Evolutionary conservation across 2,888 invertebrate species (phyloP).

Genomic region (Lasioglossum malachurum): DNA sequence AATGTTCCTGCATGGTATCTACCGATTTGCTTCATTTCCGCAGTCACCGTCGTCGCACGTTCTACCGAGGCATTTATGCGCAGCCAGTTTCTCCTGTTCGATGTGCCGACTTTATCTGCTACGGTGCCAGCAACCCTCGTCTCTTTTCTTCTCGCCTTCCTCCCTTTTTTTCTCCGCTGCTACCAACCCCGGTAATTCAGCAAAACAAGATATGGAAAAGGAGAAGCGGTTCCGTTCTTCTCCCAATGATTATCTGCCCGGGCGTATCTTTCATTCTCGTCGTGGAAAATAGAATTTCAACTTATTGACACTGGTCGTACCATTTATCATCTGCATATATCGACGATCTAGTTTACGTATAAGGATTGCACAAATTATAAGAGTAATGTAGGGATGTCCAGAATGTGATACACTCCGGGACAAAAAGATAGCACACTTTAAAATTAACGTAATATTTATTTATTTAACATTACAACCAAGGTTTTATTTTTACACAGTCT

Average conservation of each 20-base stretch:
- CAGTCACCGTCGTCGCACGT: conserved; percentile 40
- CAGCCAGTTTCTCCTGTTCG: conserved; percentile 64
- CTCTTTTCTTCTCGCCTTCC: conserved; percentile 37
- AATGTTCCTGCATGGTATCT: conserved; percentile 77
- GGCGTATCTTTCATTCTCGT: neutral
- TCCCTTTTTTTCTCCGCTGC: conserved; percentile 30
- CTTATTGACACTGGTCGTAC: neutral
- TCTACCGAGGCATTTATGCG: conserved; percentile 61
- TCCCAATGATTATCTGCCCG: neutral
- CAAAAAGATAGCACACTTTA: no score
- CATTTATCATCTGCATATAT: no score
- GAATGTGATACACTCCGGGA: no score
- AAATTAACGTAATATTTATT: no score
- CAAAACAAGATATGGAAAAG: conserved; percentile 32
- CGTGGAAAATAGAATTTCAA: neutral
- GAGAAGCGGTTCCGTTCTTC: neutral
- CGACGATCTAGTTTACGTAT: no score
- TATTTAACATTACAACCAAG: no score
- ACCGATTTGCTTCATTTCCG: conserved; percentile 80
- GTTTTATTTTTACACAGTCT: no score
- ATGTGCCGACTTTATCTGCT: conserved; percentile 62
- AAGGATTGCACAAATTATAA: no score
- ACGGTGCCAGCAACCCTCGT: conserved; percentile 33
- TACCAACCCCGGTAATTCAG: conserved; percentile 31
- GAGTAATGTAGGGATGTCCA: neutral